Conservation (phyloP, 1,140 invertebrate genomes). For the Drosophila guanche region DNA sequence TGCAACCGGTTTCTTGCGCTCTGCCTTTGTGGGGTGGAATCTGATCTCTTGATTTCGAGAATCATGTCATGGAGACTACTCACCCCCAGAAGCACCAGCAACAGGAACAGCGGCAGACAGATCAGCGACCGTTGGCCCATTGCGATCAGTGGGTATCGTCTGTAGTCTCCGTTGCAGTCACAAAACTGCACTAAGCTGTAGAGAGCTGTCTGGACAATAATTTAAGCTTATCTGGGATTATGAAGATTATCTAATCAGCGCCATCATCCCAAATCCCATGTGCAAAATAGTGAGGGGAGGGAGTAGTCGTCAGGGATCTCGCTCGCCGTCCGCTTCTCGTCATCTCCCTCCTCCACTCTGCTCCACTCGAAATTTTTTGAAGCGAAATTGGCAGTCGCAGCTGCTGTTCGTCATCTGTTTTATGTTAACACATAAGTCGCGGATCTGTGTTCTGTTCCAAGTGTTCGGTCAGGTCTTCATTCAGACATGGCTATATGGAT, state of each 20-base stretch:
- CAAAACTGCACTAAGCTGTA: background rate
- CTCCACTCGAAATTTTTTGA: slow-evolving; percentile 1
- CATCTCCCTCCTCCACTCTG: no score
- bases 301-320: no score
- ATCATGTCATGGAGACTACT: background rate
- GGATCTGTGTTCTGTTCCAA: slow-evolving; percentile 16
- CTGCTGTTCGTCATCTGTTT: slow-evolving; percentile 74
- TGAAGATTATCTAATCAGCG: no score
- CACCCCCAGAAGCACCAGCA: background rate
- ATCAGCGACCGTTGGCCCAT: background rate
- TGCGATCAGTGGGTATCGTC: background rate
- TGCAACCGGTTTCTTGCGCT: no score
- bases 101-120: background rate
- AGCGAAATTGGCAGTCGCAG: slow-evolving; percentile 64
- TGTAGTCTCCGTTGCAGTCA: background rate
- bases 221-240: no score
- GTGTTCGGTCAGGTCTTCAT: slow-evolving; percentile 5
- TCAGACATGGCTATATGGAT: slow-evolving; percentile 22
- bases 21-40: no score
- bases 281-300: no score
- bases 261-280: no score
- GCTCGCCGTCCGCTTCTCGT: no score
- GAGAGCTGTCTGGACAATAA: no score
- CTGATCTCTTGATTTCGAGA: no score
- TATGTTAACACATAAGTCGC: slow-evolving; percentile 73